Evolutionary conservation across 2,888 invertebrate genomes (phyloP).

Genomic region (Diplazon laetatorius): DNA sequence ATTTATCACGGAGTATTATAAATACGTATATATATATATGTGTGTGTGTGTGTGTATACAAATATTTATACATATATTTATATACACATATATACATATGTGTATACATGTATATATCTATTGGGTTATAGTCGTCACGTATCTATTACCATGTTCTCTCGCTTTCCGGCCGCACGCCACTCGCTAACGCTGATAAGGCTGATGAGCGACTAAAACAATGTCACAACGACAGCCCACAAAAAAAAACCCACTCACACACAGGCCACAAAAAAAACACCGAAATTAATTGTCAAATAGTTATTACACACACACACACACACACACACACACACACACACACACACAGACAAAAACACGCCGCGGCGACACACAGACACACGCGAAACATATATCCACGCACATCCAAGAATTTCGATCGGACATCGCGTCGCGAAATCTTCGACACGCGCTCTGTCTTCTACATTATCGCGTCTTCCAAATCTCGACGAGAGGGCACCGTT

Average conservation of each 20-base stretch:
- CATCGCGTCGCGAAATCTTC: slow-evolving; percentile 42
- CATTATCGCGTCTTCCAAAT: slow-evolving; percentile 68
- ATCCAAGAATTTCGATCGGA: slow-evolving; percentile 59
- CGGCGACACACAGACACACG: slow-evolving; percentile 47
- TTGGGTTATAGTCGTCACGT: slow-evolving; percentile 58
- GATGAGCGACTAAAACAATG: slow-evolving; percentile 64
- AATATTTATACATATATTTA: slow-evolving; percentile 34
- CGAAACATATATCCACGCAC: slow-evolving; percentile 55
- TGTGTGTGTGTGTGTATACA: slow-evolving; percentile 25
- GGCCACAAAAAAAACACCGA: slow-evolving; percentile 32
- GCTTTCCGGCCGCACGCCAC: slow-evolving; percentile 68
- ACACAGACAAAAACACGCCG: slow-evolving; percentile 53
- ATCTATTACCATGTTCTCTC: slow-evolving; percentile 56
- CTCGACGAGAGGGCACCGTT: slow-evolving; percentile 57
- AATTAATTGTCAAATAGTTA: slow-evolving; percentile 57
- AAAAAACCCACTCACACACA: slow-evolving; percentile 22
- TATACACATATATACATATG: slow-evolving; percentile 15
- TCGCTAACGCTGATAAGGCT: slow-evolving; percentile 67
- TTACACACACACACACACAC: slow-evolving; percentile 49
- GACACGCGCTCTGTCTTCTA: slow-evolving; percentile 60
- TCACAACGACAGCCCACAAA: slow-evolving; percentile 64
- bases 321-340: slow-evolving; percentile 54
- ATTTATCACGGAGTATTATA: slow-evolving; percentile 48
- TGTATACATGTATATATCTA: slow-evolving; percentile 41
- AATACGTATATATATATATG: slow-evolving; percentile 35